Evolutionary conservation across 2,113 vertebrate genomes (phyloP).

Genomic region (Thunnus thynnus): DNA sequence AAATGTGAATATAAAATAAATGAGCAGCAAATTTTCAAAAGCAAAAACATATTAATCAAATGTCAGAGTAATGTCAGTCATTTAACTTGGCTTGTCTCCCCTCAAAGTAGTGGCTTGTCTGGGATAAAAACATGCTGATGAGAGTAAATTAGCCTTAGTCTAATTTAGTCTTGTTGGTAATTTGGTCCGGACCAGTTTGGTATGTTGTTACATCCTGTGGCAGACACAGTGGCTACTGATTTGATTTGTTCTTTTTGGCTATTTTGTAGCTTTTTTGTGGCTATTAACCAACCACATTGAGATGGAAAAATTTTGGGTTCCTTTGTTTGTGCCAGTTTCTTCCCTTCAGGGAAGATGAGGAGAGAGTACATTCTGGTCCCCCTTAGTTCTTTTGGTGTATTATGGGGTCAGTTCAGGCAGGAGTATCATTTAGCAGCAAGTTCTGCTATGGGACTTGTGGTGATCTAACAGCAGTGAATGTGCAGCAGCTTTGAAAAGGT

Average conservation of each 20-base stretch:
- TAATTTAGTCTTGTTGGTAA: too few relatives aligned
- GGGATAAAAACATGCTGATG: not conserved
- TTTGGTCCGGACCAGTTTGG: too few relatives aligned
- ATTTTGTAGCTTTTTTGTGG: not conserved
- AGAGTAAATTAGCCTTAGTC: not conserved
- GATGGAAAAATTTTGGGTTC: not conserved
- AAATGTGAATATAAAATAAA: too few relatives aligned
- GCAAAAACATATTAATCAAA: too few relatives aligned
- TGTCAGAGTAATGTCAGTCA: too few relatives aligned
- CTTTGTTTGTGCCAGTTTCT: not conserved
- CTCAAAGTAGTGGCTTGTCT: not conserved
- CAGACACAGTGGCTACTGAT: constrained; percentile 1
- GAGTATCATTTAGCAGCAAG: not conserved
- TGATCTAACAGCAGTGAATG: too few relatives aligned
- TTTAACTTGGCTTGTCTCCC: too few relatives aligned
- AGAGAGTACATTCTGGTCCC: not conserved
- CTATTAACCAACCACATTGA: not conserved
- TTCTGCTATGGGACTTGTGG: too few relatives aligned
- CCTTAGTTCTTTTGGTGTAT: not conserved
- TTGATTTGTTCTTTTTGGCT: constrained; percentile 30
- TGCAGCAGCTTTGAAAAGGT: too few relatives aligned
- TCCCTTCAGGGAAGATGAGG: not conserved
- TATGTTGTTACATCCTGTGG: not conserved
- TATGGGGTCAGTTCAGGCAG: not conserved
- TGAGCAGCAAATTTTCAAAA: too few relatives aligned